Percentiles rank a stretch among this genome's conserved stretches.
These are phyloP conservation scores for Indicator indicator DNA, from an alignment of 2,113 vertebrate genomes.

Conservation along the genomic window DNA sequence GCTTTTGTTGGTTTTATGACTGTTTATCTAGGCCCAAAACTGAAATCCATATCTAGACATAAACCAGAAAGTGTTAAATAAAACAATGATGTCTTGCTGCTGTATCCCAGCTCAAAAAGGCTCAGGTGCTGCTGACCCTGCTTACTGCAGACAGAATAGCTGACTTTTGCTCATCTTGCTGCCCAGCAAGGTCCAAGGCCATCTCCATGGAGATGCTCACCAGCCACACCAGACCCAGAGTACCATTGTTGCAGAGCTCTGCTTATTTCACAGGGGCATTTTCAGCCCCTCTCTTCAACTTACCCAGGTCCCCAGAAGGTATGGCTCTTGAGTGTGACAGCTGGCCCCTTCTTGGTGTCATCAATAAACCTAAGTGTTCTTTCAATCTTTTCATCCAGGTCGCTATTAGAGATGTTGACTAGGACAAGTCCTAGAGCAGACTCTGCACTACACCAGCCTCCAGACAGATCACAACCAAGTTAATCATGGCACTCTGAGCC, in stretches of 20 bases:
- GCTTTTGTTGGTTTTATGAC: too few species aligned
- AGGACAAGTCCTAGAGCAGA: not conserved
- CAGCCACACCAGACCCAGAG: fast-evolving
- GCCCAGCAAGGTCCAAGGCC: not conserved
- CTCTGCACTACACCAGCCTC: not conserved
- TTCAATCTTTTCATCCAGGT: too few species aligned
- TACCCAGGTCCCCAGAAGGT: not conserved
- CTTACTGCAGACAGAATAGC: fast-evolving
- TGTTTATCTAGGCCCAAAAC: too few species aligned
- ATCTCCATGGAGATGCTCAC: not conserved
- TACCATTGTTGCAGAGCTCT: not conserved
- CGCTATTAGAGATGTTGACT: too few species aligned
- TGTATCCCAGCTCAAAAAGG: fast-evolving
- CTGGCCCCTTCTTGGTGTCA: not conserved
- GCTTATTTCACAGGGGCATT: not conserved
- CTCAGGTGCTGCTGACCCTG: not conserved
- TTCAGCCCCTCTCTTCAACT: fast-evolving
- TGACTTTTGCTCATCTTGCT: not conserved
- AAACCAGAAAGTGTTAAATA: too few species aligned
- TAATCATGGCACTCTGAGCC: not conserved
- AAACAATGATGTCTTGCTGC: too few species aligned
- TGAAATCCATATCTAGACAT: too few species aligned
- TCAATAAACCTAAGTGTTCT: not conserved
- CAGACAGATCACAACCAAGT: not conserved
- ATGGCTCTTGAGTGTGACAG: fast-evolving